Percentiles rank a stretch among this genome's conserved stretches.
Evolutionary conservation across 2,113 vertebrate species (phyloP).

Genomic region (Trochalopteron elliotii): DNA sequence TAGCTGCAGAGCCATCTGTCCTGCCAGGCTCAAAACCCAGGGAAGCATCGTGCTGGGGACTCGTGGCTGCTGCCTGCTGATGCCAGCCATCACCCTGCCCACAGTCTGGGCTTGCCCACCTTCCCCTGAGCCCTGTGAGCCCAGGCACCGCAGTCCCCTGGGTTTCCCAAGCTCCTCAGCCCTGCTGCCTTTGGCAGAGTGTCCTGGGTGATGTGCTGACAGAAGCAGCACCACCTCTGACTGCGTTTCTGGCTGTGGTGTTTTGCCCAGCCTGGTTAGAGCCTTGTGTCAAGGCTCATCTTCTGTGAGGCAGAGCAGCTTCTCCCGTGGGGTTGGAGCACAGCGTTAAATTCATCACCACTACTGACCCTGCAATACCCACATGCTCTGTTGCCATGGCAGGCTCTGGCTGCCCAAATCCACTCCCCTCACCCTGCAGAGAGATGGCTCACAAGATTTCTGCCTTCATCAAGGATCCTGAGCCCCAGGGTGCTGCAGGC

Average conservation of each 20-base stretch:
- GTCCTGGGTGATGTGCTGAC: background rate
- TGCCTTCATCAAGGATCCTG: background rate
- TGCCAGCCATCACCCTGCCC: background rate
- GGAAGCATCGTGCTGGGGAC: background rate
- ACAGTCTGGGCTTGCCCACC: background rate
- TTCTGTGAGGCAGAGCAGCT: background rate
- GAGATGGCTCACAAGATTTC: background rate
- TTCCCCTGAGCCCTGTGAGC: background rate
- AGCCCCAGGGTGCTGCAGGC: background rate
- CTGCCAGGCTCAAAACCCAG: background rate
- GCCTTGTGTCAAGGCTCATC: background rate
- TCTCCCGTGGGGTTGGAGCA: background rate
- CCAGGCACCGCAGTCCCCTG: rapidly evolving
- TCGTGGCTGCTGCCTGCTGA: rapidly evolving
- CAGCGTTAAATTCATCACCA: background rate
- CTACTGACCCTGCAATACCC: rapidly evolving
- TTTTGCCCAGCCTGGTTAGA: background rate
- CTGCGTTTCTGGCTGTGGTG: background rate
- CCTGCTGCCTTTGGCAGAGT: background rate
- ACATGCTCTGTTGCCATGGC: background rate
- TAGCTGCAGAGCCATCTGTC: background rate
- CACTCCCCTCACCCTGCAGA: rapidly evolving
- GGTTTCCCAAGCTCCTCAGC: background rate
- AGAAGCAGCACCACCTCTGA: background rate
- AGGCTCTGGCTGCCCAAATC: background rate